Evolutionary conservation across 35 echinoderm and acorn worm genomes (phyloP).

Genomic region (Nesometra sesokonis): DNA sequence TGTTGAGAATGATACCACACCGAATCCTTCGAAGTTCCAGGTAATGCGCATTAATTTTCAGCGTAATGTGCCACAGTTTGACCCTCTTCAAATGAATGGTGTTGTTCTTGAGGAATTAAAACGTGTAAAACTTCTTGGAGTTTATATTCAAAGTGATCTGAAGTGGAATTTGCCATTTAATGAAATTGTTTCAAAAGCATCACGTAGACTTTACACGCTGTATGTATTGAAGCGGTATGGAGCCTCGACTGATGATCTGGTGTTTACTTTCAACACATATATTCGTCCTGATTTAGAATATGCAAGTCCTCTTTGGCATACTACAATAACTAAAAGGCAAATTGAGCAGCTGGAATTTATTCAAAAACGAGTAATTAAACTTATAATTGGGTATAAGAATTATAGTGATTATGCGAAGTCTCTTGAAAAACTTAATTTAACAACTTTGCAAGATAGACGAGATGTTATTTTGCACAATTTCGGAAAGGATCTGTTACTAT

Average conservation of each 20-base stretch:
- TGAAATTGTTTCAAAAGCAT: not conserved
- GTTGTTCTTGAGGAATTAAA: too few relatives aligned
- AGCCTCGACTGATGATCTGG: not conserved
- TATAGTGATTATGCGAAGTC: not conserved
- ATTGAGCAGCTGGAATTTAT: not conserved
- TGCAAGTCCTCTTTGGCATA: not conserved
- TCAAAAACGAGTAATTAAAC: not conserved
- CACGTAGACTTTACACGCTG: too few relatives aligned
- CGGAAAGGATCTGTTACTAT: too few relatives aligned
- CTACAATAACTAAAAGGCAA: not conserved
- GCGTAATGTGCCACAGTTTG: not conserved
- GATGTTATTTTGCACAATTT: not conserved
- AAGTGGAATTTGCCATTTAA: not conserved
- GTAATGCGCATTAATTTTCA: not conserved
- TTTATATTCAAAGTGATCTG: not conserved
- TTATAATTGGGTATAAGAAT: not conserved
- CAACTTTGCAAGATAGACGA: not conserved
- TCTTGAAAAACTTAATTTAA: not conserved
- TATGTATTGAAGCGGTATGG: too few relatives aligned
- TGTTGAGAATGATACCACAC: too few relatives aligned
- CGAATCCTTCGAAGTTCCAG: too few relatives aligned
- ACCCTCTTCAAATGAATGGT: not conserved
- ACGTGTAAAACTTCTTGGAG: not conserved
- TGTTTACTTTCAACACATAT: too few relatives aligned
- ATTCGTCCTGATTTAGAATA: not conserved